A percentile compares a stretch with the other conserved stretches of the same genome.
Evolutionary conservation across 2,888 invertebrate species (phyloP).

Genomic region (Pemphredon lugubris): DNA sequence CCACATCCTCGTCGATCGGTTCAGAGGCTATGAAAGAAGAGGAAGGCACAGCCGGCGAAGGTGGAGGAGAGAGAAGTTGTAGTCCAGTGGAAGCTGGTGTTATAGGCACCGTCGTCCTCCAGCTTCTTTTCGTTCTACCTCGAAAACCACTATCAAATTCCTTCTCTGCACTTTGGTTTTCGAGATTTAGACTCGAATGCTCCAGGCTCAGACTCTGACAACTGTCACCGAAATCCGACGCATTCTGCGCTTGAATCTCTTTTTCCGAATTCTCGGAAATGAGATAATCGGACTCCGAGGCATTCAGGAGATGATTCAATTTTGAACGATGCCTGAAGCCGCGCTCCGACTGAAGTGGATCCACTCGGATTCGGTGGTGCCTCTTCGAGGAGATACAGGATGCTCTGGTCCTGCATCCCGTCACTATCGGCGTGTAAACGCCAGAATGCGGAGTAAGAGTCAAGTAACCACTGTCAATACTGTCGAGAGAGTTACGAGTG

Average conservation of each 20-base stretch:
- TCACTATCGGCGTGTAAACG: conserved; percentile 49
- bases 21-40: conserved; percentile 67
- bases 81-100: conserved; percentile 64
- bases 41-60: conserved; percentile 69
- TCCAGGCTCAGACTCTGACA: conserved; percentile 19
- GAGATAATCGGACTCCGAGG: conserved; percentile 55
- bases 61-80: conserved; percentile 66
- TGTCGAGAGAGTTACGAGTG: conserved; percentile 52
- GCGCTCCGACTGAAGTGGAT: conserved; percentile 62
- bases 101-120: conserved; percentile 60
- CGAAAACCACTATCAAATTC: conserved; percentile 19
- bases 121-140: conserved; percentile 29
- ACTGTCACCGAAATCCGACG: conserved; percentile 24
- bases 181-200: conserved; percentile 17
- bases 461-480: conserved; percentile 71
- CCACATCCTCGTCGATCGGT: conserved; percentile 66
- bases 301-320: conserved; percentile 53
- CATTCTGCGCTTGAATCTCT: conserved; percentile 16
- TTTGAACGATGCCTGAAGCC: conserved; percentile 58
- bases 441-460: conserved; percentile 68
- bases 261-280: conserved; percentile 49
- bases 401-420: conserved; percentile 52
- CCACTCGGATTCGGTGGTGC: conserved; percentile 53
- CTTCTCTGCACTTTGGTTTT: conserved; percentile 6
- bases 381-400: conserved; percentile 39